Evolutionary conservation across 2,113 vertebrate genomes (phyloP).

Genomic region (Ailuropoda melanoleuca): DNA sequence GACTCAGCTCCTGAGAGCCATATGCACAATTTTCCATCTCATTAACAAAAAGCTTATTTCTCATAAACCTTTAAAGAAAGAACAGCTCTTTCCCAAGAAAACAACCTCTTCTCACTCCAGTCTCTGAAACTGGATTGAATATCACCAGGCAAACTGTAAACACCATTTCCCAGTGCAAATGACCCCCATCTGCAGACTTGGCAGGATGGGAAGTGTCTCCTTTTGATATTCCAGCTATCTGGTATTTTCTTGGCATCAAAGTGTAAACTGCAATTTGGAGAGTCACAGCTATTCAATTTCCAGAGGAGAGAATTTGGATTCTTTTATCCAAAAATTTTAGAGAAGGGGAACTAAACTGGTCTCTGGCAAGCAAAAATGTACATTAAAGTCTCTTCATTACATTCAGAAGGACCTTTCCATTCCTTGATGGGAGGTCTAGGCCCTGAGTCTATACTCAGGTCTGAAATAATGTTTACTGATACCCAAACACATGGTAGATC

Average conservation of each 20-base stretch:
- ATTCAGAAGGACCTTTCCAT: background rate
- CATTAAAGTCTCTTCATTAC: background rate
- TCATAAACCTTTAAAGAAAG: conserved; percentile 4
- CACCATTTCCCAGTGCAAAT: background rate
- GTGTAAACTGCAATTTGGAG: background rate
- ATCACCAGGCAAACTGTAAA: background rate
- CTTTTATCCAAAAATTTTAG: background rate
- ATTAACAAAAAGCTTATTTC: conserved; percentile 8
- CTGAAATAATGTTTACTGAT: background rate
- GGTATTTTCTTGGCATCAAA: background rate
- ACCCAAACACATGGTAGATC: background rate
- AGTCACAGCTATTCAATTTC: background rate
- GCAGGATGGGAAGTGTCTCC: background rate
- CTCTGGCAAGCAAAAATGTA: background rate
- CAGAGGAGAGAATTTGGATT: background rate
- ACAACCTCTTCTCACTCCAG: background rate
- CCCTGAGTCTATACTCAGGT: background rate
- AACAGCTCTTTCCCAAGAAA: background rate
- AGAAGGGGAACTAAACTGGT: background rate
- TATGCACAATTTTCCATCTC: conserved; percentile 13
- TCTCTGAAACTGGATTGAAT: background rate
- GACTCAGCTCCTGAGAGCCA: background rate
- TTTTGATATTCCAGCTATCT: background rate
- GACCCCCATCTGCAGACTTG: background rate
- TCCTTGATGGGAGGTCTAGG: background rate